Conservation (phyloP, 2,888 invertebrate genomes). For the Bombylius major region DNA sequence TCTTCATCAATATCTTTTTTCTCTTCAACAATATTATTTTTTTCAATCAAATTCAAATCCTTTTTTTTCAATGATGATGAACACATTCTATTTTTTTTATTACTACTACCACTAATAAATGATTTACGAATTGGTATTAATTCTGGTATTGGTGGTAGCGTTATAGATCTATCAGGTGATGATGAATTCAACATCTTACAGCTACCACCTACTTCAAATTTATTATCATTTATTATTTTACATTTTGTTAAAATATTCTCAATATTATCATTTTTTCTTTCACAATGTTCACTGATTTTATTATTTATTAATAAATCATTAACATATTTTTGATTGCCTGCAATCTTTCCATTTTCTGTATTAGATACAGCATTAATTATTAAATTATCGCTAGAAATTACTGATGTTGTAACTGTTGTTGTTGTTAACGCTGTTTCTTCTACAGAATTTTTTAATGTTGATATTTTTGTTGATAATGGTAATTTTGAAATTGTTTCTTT, state of each 20-base stretch:
- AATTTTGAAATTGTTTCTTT: background rate
- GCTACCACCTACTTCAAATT: background rate
- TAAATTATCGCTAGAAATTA: background rate
- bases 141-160: constrained; percentile 17
- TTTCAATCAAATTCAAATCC: background rate
- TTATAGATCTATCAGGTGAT: background rate
- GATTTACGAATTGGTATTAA: constrained; percentile 17
- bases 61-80: too few species aligned
- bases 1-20: background rate
- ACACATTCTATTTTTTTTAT: background rate
- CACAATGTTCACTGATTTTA: background rate
- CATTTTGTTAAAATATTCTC: background rate
- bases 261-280: background rate
- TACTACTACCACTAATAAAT: background rate
- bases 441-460: background rate
- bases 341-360: background rate
- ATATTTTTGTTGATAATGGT: background rate
- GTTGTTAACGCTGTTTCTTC: background rate
- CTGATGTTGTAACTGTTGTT: background rate
- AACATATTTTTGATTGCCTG: background rate
- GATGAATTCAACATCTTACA: background rate
- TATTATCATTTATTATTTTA: background rate
- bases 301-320: background rate
- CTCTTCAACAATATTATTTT: background rate
- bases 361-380: background rate